phyloP scores from a whole-genome alignment of 1,140 invertebrate genomes.

The Brachionus koreanus region DNA sequence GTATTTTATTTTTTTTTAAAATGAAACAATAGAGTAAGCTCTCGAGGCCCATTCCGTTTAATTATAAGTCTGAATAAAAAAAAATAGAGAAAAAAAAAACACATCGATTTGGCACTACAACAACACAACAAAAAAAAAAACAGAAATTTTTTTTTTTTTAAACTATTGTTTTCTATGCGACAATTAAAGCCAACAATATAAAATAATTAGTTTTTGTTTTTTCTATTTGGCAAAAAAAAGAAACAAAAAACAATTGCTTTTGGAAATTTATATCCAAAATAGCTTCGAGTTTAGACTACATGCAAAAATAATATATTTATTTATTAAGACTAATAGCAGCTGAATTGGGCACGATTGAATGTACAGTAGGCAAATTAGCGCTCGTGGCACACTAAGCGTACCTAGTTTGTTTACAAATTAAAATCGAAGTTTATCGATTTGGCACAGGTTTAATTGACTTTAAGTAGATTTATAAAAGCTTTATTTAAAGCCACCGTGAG shows the following conservation, averaged over 20 bases:
- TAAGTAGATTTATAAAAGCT: background rate
- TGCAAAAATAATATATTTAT: background rate
- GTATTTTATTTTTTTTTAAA: background rate
- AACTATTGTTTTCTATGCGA: background rate
- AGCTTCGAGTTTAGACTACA: background rate
- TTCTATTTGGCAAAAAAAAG: background rate
- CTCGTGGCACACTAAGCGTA: background rate
- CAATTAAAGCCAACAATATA: constrained; percentile 1
- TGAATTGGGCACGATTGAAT: background rate
- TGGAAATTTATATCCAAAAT: background rate
- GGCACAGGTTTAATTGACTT: background rate
- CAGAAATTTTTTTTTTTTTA: background rate
- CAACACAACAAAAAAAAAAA: no score
- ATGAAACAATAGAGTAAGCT: background rate
- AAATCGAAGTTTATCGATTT: background rate
- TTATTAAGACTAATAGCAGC: background rate
- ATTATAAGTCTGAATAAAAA: background rate
- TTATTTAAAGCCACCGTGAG: background rate
- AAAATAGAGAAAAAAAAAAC: background rate
- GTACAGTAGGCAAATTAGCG: constrained; percentile 4
- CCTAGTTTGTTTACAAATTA: background rate
- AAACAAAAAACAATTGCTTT: background rate
- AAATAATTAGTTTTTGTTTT: constrained; percentile 1
- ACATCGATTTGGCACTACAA: background rate
- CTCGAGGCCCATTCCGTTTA: background rate